Base-by-base conservation (phyloP, 2,797 vertebrate species). In the Aplochiton taeniatus region DNA sequence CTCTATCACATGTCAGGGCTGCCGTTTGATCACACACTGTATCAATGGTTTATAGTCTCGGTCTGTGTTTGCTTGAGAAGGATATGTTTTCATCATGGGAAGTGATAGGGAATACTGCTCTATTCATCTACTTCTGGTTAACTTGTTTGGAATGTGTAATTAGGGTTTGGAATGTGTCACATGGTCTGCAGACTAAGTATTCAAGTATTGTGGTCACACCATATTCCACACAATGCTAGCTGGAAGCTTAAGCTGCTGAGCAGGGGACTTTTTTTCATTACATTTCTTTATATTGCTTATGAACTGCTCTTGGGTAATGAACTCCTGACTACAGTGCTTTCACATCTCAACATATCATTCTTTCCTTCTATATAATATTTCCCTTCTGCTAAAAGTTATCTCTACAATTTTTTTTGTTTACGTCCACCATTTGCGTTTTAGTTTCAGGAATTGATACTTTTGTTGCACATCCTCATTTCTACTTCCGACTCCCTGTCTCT, bases 1-100 rank as follows among this genome's bases (percentile, higher is more conserved):
- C 16, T 45, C 17, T 19, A 19, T 78, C 71, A 75, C 78, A 54
- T 54, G 52, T 31, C 16, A n/a, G 1, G 16, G 50, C 14, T 52
- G 31, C n/a, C 2, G 46, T 56, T 0, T 47, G n/a, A 12, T 19
- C 9, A 19, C 58, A 45, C 43, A 45, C 43, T 59, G 58, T 16
- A 11, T 44, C 14, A 16, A 4, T 48, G 17, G 13, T 17, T 47
- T 13, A 20, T 16, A n/a, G n/a, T 54, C 12, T 47, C 17, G 31
- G 18, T 57, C 12, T 50, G n/a, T 58, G 9, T 57, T 7, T 57
- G 11, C 48, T 12, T 7, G 2, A 20, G 1, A 41, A n/a, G 13
- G 3, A 1, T 43, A n/a, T 44, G 44, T 11, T 7, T 10, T 14
- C 43, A 58, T 11, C 13, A 58, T 42, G 9, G 8, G 9, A 16